A percentile compares a stretch with the other conserved stretches of the same genome.
Evolutionary conservation across 1,140 invertebrate species (phyloP).

Genomic region (Cotesia glomerata): DNA sequence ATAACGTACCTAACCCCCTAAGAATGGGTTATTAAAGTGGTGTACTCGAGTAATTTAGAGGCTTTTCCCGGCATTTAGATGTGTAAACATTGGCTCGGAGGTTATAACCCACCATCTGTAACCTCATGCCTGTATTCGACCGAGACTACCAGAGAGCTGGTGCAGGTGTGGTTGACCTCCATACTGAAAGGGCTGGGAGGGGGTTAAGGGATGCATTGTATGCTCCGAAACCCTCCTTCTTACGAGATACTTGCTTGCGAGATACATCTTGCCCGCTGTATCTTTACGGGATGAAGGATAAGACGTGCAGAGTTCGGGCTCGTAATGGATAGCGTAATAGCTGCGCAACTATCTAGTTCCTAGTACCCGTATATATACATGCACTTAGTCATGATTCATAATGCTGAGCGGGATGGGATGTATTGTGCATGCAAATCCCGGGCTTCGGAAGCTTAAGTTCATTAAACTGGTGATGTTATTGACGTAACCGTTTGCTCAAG

Average conservation of each 20-base stretch:
- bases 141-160: slow-evolving; percentile 11
- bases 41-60: too few species aligned
- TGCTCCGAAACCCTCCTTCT: too few species aligned
- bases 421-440: too few species aligned
- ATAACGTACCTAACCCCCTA: too few species aligned
- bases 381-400: slow-evolving; percentile 19
- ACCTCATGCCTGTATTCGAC: slow-evolving; percentile 18
- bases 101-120: not conserved
- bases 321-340: too few species aligned
- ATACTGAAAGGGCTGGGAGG: slow-evolving; percentile 4
- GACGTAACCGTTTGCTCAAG: too few species aligned
- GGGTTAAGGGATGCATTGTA: not conserved
- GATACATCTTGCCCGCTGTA: too few species aligned
- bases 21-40: too few species aligned
- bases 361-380: too few species aligned
- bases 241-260: not conserved
- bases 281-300: slow-evolving; percentile 10
- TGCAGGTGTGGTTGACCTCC: slow-evolving; percentile 31
- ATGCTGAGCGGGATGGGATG: not conserved
- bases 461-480: too few species aligned
- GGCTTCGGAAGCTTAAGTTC: not conserved
- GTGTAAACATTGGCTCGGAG: not conserved
- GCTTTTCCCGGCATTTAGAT: not conserved
- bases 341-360: too few species aligned
- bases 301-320: not conserved